A percentile compares a stretch with the other conserved stretches of the same genome.
These are phyloP conservation scores for Pasiphila rectangulata DNA, from an alignment of 2,888 invertebrate species.

Conservation along the genomic window DNA sequence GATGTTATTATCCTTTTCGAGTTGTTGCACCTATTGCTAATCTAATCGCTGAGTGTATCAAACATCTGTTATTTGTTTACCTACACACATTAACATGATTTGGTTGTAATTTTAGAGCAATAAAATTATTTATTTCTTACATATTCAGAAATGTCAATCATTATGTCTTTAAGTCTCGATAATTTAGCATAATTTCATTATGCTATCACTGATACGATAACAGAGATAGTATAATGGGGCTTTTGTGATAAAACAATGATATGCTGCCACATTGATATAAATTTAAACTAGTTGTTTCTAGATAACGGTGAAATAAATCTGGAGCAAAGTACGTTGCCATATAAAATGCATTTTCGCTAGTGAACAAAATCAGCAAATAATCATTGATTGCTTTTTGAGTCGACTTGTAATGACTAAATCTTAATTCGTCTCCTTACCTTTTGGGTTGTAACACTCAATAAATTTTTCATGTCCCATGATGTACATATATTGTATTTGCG, in stretches of 20 bases:
- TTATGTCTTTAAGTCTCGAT: too few relatives aligned
- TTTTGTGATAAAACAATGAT: constrained; percentile 17
- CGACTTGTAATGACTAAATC: background rate
- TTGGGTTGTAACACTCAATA: too few relatives aligned
- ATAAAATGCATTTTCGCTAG: background rate
- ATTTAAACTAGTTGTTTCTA: constrained; percentile 10
- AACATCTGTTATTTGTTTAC: too few relatives aligned
- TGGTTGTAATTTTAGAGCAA: too few relatives aligned
- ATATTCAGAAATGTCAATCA: too few relatives aligned
- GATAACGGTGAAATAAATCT: constrained; percentile 4
- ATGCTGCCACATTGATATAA: background rate
- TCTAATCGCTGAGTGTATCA: too few relatives aligned
- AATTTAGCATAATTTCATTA: constrained; percentile 3
- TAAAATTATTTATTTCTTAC: too few relatives aligned
- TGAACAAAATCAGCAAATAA: background rate
- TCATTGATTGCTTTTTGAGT: background rate
- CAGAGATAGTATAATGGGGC: constrained; percentile 11
- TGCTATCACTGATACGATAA: constrained; percentile 15
- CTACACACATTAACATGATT: too few relatives aligned
- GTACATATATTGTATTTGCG: too few relatives aligned
- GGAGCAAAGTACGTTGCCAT: background rate
- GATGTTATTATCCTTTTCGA: too few relatives aligned
- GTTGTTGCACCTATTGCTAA: too few relatives aligned
- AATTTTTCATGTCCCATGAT: too few relatives aligned
- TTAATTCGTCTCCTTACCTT: background rate